phyloP scores from a whole-genome alignment of 30 jellyfish, hydroid and myxozoan species.

The Catostylus mosaicus region DNA sequence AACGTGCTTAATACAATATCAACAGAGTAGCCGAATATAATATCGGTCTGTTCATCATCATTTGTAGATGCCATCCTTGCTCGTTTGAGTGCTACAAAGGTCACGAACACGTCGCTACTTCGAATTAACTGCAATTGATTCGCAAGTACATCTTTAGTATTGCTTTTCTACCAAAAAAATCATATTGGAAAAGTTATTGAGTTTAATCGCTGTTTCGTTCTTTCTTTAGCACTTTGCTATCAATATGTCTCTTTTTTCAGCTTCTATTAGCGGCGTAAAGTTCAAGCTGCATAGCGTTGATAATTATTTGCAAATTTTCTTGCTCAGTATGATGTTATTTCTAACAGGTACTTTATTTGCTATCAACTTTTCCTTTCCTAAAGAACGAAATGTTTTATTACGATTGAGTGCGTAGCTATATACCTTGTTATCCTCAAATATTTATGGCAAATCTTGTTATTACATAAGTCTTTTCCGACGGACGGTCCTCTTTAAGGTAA shows the following conservation, averaged over 20 bases:
- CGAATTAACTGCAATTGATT: not conserved
- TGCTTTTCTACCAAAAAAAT: not conserved
- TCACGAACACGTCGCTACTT: not conserved
- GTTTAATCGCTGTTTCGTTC: not conserved
- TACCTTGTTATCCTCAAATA: not conserved
- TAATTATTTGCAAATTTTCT: not conserved
- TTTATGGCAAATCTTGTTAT: not conserved
- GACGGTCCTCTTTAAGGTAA: not conserved
- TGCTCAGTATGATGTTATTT: not conserved
- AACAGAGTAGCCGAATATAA: conserved; percentile 12
- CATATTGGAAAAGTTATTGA: not conserved
- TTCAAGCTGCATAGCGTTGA: not conserved
- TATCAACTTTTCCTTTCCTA: not conserved
- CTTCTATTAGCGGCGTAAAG: not conserved
- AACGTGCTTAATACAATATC: conserved; percentile 19
- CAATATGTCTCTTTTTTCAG: not conserved
- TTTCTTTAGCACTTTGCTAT: not conserved
- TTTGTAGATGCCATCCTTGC: not conserved
- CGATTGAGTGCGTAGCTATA: no score
- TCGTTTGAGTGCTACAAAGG: not conserved
- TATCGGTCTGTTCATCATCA: conserved; percentile 8
- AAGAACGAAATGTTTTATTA: no score
- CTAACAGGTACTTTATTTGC: conserved; percentile 12
- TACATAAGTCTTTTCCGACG: not conserved
- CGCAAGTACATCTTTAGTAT: not conserved